Conservation (phyloP, 2,888 invertebrate species). For the Atrina japonica region DNA sequence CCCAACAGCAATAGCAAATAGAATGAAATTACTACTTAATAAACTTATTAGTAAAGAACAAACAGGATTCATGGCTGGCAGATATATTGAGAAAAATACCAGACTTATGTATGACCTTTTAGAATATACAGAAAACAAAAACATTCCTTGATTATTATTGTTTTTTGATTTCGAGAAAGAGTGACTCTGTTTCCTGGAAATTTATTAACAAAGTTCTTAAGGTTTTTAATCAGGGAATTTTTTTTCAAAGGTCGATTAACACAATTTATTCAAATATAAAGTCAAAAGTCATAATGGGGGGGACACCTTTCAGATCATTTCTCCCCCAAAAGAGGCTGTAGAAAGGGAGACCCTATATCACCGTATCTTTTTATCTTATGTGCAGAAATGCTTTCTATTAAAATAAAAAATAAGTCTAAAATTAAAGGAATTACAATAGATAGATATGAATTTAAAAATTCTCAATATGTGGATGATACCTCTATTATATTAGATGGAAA, state of each 20-base stretch:
- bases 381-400: neutral
- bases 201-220: neutral
- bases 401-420: neutral
- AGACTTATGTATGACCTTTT: neutral
- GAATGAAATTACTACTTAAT: neutral
- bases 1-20: neutral
- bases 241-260: neutral
- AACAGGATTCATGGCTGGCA: neutral
- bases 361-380: constrained; percentile 8
- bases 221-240: neutral
- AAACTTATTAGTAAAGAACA: constrained; percentile 13
- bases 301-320: neutral
- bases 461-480: too few relatives aligned
- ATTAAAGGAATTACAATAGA: constrained; percentile 4
- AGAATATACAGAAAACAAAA: neutral
- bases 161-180: constrained; percentile 4
- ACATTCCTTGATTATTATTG: neutral
- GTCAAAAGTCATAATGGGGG: neutral
- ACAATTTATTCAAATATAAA: neutral
- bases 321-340: neutral
- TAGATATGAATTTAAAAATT: neutral
- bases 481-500: too few relatives aligned
- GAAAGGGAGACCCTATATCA: constrained; percentile 1
- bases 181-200: neutral
- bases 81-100: constrained; percentile 4